phyloP scores from a whole-genome alignment of 2,888 invertebrate genomes.

The Stegana nigrithorax region DNA sequence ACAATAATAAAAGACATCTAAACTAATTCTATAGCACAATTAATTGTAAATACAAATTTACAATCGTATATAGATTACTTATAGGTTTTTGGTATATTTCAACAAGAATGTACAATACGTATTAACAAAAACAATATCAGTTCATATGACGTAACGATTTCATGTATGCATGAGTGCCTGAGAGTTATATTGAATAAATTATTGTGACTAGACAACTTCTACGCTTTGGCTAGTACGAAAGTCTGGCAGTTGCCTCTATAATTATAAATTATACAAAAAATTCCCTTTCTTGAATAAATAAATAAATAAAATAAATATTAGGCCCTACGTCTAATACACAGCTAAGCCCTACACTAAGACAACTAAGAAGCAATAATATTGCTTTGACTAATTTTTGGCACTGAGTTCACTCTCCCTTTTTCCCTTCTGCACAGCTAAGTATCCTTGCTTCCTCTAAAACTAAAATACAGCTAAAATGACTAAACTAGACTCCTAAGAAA shows the following conservation, averaged over 20 bases:
- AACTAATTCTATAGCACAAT: no score
- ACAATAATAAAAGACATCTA: no score
- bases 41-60: no score
- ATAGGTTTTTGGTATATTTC: neutral
- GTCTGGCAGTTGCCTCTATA: slow-evolving; percentile 20
- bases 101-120: neutral
- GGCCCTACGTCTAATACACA: slow-evolving; percentile 17
- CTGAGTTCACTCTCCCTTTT: slow-evolving; percentile 37
- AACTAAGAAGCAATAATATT: slow-evolving; percentile 53
- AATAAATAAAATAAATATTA: slow-evolving; percentile 31
- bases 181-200: no score
- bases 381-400: slow-evolving; percentile 59
- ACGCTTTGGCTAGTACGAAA: slow-evolving; percentile 5
- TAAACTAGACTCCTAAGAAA: neutral
- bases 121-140: slow-evolving; percentile 4
- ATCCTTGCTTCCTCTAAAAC: slow-evolving; percentile 13
- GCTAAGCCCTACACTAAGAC: slow-evolving; percentile 20
- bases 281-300: no score
- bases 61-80: no score
- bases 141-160: neutral
- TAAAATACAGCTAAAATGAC: slow-evolving; percentile 18
- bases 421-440: neutral
- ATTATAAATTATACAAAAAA: no score
- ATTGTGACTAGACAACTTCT: slow-evolving; percentile 30
- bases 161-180: no score